A percentile compares a stretch with the other conserved stretches of the same genome.
These are phyloP conservation scores for Psittacus erithacus DNA, from an alignment of 2,113 vertebrate genomes.

Conservation along the genomic window DNA sequence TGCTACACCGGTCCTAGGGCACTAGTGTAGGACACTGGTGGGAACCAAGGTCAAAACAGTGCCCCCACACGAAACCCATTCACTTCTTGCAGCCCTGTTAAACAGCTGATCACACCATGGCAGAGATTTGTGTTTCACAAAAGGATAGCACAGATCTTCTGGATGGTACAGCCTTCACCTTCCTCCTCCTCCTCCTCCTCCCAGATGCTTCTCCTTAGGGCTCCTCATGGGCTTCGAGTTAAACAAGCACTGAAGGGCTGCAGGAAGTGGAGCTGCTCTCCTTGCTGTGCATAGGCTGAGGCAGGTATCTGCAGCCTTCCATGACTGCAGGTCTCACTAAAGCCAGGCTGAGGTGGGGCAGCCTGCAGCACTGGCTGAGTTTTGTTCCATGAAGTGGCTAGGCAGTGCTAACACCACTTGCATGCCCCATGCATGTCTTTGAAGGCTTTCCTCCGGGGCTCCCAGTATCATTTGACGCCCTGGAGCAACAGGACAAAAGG, in stretches of 20 bases:
- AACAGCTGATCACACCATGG: not conserved
- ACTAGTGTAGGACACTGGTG: fast-evolving
- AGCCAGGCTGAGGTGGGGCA: not conserved
- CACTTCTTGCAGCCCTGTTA: not conserved
- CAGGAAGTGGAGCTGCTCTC: not conserved
- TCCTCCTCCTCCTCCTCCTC: not conserved
- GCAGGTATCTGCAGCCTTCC: not conserved
- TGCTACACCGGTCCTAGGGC: not conserved
- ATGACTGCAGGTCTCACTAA: not conserved
- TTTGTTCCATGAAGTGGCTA: not conserved
- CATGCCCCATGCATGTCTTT: not conserved
- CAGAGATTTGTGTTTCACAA: not conserved
- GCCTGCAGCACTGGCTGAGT: not conserved
- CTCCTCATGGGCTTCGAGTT: not conserved
- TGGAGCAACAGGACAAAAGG: slow-evolving; percentile 26
- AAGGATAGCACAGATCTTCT: not conserved
- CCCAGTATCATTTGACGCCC: not conserved
- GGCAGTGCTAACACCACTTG: not conserved
- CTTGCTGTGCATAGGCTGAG: not conserved
- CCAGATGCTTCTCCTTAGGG: not conserved
- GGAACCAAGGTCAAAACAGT: not conserved
- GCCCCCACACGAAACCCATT: not conserved
- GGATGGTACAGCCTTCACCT: not conserved
- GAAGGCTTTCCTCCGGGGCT: not conserved
- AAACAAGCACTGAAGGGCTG: not conserved